Base-by-base conservation (phyloP, 2,888 invertebrate genomes). In the Xestia sexstrigata region DNA sequence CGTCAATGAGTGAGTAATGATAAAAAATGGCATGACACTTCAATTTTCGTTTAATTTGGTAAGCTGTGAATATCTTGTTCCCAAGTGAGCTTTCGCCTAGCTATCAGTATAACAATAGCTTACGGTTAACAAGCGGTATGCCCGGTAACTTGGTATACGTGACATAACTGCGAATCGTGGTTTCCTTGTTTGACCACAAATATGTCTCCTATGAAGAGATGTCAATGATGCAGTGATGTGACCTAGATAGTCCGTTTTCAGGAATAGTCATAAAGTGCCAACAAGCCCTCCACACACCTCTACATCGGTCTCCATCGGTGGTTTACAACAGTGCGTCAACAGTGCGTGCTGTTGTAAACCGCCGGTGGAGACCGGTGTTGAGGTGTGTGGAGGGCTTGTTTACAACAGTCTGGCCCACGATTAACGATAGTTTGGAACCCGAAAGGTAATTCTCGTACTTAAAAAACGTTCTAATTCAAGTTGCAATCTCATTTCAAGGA, bases 161-260 rank as follows among this genome's bases (percentile, higher is more conserved):
- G 65, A 47, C 70, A 66, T 83, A 83, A 66, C 70, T 23, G 5
- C 35, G 30, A 45, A 78, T 71, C 49, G 42, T 63, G 55, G 71
- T 35, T 39, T 71, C 30, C 58, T 42, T 49, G 4, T n/a, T 11
- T 45, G 26, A 65, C 71, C 83, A n/a, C 72, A 81, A 63, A 58
- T 67, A 68, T 71, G 71, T 45, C 13, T 42, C 23, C 39, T 39
- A 17, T 39, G 58, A 52, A 60, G 45, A n/a, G 70, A 82, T 65
- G 26, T n/a, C 47, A 58, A 69, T 69, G 15, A 35, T 58, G 26
- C n/a, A 9, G 26, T 1, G 26, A 7, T 45, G 6, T 45, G 26
- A 26, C 23, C 9, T 35, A 39, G 15, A 42, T 52, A 35, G 9
- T 30, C 26, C 0, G 7, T 3, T 47, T 42, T n/a, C n/a, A 42